phyloP scores from a whole-genome alignment of 2,113 vertebrate species.

The Vidua macroura region DNA sequence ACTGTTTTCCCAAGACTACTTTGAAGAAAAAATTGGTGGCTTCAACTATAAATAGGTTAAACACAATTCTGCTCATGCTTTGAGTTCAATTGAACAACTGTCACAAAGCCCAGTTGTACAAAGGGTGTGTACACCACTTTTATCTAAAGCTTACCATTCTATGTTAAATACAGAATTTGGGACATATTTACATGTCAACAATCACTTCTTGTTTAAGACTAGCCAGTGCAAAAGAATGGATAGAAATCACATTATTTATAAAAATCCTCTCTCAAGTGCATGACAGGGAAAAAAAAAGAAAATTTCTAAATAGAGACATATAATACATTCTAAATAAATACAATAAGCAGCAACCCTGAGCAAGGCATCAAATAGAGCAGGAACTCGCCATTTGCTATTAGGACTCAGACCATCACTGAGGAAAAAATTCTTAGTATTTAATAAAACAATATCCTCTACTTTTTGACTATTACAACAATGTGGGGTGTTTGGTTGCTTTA shows the following conservation, averaged over 20 bases:
- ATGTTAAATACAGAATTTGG: background rate
- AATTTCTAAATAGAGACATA: background rate
- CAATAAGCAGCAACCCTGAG: background rate
- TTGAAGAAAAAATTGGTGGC: background rate
- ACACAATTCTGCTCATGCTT: background rate
- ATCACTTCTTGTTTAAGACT: background rate
- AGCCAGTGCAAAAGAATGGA: background rate
- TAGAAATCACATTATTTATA: background rate
- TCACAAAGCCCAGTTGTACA: background rate
- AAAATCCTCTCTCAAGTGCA: background rate
- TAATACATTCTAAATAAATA: background rate
- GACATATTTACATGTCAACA: background rate
- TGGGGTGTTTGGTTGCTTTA: background rate
- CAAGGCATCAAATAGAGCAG: background rate
- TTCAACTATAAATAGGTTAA: background rate
- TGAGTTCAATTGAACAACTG: background rate
- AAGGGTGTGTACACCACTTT: background rate
- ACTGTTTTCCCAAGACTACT: background rate
- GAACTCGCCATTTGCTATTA: background rate
- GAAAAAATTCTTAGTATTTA: background rate
- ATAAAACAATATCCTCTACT: background rate
- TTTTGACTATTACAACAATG: background rate
- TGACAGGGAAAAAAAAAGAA: background rate
- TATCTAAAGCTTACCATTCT: background rate
- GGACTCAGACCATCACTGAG: background rate